Conservation (phyloP, 2,113 vertebrate species). For the Corythornis vintsioides region DNA sequence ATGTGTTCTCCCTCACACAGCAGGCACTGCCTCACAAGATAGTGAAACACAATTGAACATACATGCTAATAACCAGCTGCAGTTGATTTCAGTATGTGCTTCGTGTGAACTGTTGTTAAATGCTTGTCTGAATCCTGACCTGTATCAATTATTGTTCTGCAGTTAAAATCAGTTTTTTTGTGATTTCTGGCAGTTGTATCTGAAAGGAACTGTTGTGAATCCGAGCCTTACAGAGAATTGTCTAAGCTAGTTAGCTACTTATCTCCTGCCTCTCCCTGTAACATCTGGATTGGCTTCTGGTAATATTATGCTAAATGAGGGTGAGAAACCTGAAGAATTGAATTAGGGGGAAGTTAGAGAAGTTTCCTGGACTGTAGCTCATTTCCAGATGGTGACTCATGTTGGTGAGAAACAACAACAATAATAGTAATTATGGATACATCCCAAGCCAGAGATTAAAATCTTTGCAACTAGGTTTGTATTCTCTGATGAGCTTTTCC, state of each 20-base stretch:
- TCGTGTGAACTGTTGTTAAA: constrained; percentile 4
- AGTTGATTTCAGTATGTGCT: background rate
- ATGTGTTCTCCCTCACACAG: background rate
- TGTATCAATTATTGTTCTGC: background rate
- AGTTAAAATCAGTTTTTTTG: background rate
- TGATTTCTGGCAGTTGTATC: constrained; percentile 10
- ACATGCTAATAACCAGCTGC: background rate
- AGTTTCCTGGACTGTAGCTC: background rate
- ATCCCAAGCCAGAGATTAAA: constrained; percentile 15
- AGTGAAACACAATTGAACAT: background rate
- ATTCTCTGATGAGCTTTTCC: background rate
- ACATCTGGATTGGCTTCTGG: constrained; percentile 23
- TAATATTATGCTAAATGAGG: background rate
- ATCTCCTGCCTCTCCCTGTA: constrained; percentile 21
- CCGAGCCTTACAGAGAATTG: background rate
- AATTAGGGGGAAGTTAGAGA: constrained; percentile 10
- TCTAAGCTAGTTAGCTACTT: background rate
- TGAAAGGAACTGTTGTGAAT: constrained; percentile 3
- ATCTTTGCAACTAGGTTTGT: background rate
- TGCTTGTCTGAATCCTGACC: constrained; percentile 17
- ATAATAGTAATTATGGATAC: background rate
- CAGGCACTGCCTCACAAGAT: background rate
- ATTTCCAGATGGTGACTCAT: constrained; percentile 28
- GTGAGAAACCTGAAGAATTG: constrained; percentile 45
- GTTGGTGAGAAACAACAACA: constrained; percentile 40